Evolutionary conservation across 2,113 vertebrate species (phyloP).

Genomic region (Phodopus roborovskii): DNA sequence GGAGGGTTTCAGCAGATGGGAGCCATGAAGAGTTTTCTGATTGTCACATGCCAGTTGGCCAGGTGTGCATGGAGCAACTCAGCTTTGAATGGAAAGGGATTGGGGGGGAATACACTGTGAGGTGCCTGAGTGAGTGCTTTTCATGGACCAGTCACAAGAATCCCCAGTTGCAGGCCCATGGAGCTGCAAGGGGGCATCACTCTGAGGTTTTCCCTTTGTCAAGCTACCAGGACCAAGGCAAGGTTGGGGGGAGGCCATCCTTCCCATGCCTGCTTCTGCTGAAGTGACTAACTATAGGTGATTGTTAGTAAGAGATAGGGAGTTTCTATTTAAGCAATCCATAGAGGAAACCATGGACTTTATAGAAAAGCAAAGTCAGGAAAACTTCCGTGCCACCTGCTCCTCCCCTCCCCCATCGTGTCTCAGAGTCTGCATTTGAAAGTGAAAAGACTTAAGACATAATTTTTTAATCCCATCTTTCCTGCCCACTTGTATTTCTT

Average conservation of each 20-base stretch:
- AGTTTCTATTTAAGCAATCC: conserved; percentile 52
- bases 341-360: conserved; percentile 64
- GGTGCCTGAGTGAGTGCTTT: not conserved
- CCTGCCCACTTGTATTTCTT: conserved; percentile 77
- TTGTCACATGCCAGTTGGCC: not conserved
- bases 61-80: not conserved
- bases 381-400: conserved; percentile 43
- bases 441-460: conserved; percentile 73
- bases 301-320: conserved; percentile 55
- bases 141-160: not conserved
- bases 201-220: not conserved
- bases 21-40: not conserved
- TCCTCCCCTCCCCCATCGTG: not conserved
- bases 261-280: conserved; percentile 53
- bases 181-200: not conserved
- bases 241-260: conserved; percentile 33
- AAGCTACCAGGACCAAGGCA: not conserved
- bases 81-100: conserved; percentile 1
- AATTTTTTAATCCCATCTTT: conserved; percentile 79
- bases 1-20: not conserved
- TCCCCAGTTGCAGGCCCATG: not conserved
- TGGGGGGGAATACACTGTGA: not conserved
- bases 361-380: conserved; percentile 68
- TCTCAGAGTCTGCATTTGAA: conserved; percentile 61
- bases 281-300: conserved; percentile 34